phyloP scores from a whole-genome alignment of 2,888 invertebrate genomes.

The Alcis repandata region DNA sequence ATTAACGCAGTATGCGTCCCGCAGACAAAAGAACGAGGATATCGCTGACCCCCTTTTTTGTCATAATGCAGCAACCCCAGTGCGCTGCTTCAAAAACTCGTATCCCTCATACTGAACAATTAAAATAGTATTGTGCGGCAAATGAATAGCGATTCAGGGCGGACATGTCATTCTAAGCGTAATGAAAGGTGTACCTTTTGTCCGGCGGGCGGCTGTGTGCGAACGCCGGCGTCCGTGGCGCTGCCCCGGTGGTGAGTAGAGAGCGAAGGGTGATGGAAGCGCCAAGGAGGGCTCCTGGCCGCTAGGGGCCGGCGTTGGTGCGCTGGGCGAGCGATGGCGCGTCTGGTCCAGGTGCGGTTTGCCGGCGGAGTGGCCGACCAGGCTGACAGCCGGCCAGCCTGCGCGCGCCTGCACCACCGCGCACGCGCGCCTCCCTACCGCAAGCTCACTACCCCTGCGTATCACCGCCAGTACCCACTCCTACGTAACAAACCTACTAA shows the following conservation, averaged over 20 bases:
- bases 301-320: constrained; percentile 84
- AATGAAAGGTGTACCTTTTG: constrained; percentile 74
- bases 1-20: constrained; percentile 57
- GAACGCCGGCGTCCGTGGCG: constrained; percentile 79
- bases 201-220: constrained; percentile 75
- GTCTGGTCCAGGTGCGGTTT: constrained; percentile 78
- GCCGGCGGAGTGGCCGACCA: constrained; percentile 78
- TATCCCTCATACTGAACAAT: constrained; percentile 48
- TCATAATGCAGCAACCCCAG: constrained; percentile 67
- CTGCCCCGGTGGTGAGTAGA: constrained; percentile 66
- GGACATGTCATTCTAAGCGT: constrained; percentile 59
- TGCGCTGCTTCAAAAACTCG: constrained; percentile 46
- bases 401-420: constrained; percentile 76
- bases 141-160: constrained; percentile 66
- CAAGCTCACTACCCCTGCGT: constrained; percentile 42
- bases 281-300: constrained; percentile 82
- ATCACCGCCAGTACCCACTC: not conserved
- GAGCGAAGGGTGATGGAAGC: constrained; percentile 69
- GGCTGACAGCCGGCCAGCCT: constrained; percentile 67
- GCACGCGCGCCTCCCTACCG: constrained; percentile 71
- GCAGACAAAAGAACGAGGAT: constrained; percentile 52
- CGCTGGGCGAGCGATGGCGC: constrained; percentile 78
- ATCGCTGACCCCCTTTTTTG: constrained; percentile 51
- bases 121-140: constrained; percentile 62
- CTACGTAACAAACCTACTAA: constrained; percentile 27